Evolutionary conservation across 2,888 invertebrate species (phyloP), one percentile per base, ranked within the genome.

Genomic region (Sclerodermus sp.): DNA sequence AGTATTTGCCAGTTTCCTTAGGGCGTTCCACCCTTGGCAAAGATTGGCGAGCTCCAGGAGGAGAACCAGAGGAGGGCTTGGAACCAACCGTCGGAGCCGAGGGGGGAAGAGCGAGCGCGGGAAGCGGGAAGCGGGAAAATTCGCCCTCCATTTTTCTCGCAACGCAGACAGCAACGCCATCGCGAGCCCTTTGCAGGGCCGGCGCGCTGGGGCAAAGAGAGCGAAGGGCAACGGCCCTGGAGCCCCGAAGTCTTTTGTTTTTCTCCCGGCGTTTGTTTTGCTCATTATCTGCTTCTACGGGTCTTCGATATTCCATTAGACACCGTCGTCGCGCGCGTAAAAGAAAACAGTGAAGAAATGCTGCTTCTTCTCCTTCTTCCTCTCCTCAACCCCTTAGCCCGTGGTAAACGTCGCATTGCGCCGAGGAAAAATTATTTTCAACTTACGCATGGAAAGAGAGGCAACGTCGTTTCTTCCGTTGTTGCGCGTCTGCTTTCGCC

Each of bases 71-170:
- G 23, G 23, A 8, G 23, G 23, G 23, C 8, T 23, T 5, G 23
- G 8, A 8, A 8, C 4, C 23, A 23, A 5, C 8, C 8, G 23
- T 5, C 8, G 23, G 23, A 23, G 23, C 4, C 3, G 23, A 18
- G 37, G 43, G 32, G 38, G 30, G 37, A 16, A 15, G 42, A 12
- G 23, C n/a, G 39, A 10, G 41, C 36, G 40, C 49, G 37, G 34
- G 30, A n/a, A 30, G 32, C 34, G 47, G 40, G 52, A 57, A 53
- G 69, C 69, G 69, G 64, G 69, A 66, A 68, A 69, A 68, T 62
- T 58, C 65, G 51, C 60, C 64, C 65, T 60, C 62, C 55, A 60
- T 62, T 60, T 67, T 63, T 60, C 59, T 63, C 57, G 54, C 51
- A 50, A 16, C n/a, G 13, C 16, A 47, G 49, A 55, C 53, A 55